Evolutionary conservation across 2,113 vertebrate species (phyloP).

Genomic region (Leptosomus discolor): DNA sequence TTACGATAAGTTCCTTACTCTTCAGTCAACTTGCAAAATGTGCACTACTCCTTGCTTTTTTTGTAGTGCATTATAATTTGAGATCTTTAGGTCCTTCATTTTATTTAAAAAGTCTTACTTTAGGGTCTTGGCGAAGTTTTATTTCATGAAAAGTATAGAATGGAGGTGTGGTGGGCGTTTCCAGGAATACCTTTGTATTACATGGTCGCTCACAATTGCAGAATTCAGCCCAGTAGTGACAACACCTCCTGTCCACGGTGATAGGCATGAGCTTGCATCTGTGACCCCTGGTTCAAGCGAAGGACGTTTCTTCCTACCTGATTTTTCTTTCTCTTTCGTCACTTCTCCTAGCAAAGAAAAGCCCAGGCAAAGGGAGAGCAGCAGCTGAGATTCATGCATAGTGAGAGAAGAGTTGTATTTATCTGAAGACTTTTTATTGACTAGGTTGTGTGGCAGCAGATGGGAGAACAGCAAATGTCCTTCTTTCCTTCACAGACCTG

Average conservation of each 20-base stretch:
- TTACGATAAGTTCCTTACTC: background rate
- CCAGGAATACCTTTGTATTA: background rate
- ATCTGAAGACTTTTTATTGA: background rate
- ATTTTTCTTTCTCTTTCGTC: background rate
- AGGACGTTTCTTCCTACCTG: background rate
- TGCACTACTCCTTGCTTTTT: background rate
- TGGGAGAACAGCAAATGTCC: background rate
- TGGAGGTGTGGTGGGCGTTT: background rate
- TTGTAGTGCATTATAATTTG: background rate
- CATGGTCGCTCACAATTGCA: fast-evolving
- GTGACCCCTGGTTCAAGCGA: background rate
- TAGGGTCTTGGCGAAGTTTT: background rate
- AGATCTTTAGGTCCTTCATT: background rate
- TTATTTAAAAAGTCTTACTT: background rate
- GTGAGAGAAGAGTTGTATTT: background rate
- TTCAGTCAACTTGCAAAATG: background rate
- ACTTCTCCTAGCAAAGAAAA: background rate
- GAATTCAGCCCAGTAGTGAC: background rate
- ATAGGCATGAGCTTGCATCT: background rate
- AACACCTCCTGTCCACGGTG: background rate
- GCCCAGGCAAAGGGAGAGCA: background rate
- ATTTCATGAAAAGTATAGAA: background rate
- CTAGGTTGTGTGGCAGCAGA: background rate
- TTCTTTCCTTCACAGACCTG: background rate
- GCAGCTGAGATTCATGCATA: background rate